Evolutionary conservation across 1,140 invertebrate genomes (phyloP), one percentile per base, ranked within the genome.

Genomic region (Drosophila pseudoobscura): DNA sequence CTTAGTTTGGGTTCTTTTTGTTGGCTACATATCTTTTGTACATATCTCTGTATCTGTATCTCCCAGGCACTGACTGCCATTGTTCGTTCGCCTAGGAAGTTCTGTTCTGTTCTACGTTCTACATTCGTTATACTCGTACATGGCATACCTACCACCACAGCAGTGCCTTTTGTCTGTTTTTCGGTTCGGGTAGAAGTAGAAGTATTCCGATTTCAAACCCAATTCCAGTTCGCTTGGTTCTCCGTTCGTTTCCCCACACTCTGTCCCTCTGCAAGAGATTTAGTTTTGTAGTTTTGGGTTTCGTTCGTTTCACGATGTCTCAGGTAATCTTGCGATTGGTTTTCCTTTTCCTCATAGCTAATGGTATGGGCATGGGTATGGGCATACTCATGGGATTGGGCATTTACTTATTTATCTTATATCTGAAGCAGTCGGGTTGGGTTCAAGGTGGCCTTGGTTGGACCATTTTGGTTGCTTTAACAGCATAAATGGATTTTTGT

Each of bases 251-350:
- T 41, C 43, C 58, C 55, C 50, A 13, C 20, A 6, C 17, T 17
- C n/a, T 53, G 4, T 35, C 46, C 41, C 44, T 51, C 43, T 69
- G 54, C 45, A 17, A 26, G 31, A 53, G 71, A 51, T 62, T 74
- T 74, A 64, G 50, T 69, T 54, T 75, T 72, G 60, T 75, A 75
- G 71, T 78, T 78, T 77, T 72, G 53, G 69, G 61, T 75, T 72
- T 72, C 63, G 69, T 56, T 84, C 70, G 70, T 69, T 60, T 72
- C 45, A 73, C 63, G 57, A 57, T 74, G 57, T 47, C 35, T 39
- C 66, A 75, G 79, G 69, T 72, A 74, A 63, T 84, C 78, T 82
- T 53, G 46, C 72, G 75, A 78, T 82, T 87, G 75, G 84, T 75
- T 87, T 78, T 80, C 61, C 44, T 26, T 87, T 78, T 80, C 31